phyloP scores from a whole-genome alignment of 1,140 invertebrate genomes.

The Linepithema humile region DNA sequence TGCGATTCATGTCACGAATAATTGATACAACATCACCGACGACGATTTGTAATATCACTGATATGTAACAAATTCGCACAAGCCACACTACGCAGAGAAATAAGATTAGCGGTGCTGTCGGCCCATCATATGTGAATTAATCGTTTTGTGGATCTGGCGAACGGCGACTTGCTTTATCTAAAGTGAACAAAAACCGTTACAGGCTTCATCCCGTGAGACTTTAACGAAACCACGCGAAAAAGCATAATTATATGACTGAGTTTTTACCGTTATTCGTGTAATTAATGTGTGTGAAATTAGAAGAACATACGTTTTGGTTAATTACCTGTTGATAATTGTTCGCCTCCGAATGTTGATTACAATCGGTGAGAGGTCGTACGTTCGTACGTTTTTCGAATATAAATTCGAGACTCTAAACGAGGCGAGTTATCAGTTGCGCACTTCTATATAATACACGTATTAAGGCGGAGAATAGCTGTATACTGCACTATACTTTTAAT shows the following conservation, averaged over 20 bases:
- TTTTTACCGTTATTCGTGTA: slow-evolving; percentile 33
- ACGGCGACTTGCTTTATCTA: not conserved
- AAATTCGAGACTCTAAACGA: slow-evolving; percentile 16
- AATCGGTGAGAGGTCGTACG: not conserved
- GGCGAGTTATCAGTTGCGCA: slow-evolving; percentile 24
- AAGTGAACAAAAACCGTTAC: slow-evolving; percentile 11
- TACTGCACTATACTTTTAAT: slow-evolving; percentile 9
- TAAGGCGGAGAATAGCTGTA: not conserved
- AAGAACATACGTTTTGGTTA: not conserved
- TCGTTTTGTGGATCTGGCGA: not conserved
- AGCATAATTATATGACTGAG: slow-evolving; percentile 7
- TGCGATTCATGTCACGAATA: slow-evolving; percentile 29
- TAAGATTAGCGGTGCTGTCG: not conserved
- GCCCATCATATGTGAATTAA: not conserved
- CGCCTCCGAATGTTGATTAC: slow-evolving; percentile 14
- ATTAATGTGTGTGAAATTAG: slow-evolving; percentile 35
- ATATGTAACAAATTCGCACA: slow-evolving; percentile 13
- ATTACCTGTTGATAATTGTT: slow-evolving; percentile 13
- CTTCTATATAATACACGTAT: slow-evolving; percentile 35
- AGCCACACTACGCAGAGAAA: slow-evolving; percentile 11
- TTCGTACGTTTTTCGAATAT: slow-evolving; percentile 10
- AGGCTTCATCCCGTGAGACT: not conserved
- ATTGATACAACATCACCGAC: slow-evolving; percentile 19
- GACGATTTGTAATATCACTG: not conserved
- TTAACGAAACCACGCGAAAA: slow-evolving; percentile 27